Evolutionary conservation across 2,113 vertebrate genomes (phyloP).

Genomic region (Xiphophorus couchianus): DNA sequence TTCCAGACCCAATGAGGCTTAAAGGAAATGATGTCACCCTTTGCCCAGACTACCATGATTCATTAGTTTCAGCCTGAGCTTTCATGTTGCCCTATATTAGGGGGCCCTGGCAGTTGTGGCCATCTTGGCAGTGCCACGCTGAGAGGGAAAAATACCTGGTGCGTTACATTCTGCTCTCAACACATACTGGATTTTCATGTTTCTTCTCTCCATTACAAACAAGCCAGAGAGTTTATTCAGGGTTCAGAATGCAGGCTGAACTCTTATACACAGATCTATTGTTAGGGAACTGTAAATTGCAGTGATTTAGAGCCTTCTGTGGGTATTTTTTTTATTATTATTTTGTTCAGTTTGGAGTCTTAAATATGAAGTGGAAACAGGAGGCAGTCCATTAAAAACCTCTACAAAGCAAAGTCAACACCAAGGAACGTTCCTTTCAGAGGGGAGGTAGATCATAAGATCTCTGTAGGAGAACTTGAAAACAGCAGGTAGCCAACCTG

Average conservation of each 20-base stretch:
- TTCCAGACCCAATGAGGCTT: slow-evolving; percentile 55
- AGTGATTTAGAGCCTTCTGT: neutral
- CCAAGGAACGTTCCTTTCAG: neutral
- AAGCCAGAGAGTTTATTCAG: neutral
- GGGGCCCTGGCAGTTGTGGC: slow-evolving; percentile 16
- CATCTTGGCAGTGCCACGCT: slow-evolving; percentile 28
- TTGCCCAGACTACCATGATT: slow-evolving; percentile 63
- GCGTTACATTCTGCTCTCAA: slow-evolving; percentile 20
- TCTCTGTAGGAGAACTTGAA: slow-evolving; percentile 22
- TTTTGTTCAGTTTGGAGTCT: slow-evolving; percentile 4
- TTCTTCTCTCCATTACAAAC: slow-evolving; percentile 26
- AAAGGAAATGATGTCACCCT: slow-evolving; percentile 71
- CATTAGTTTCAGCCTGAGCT: slow-evolving; percentile 53
- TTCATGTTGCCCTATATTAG: slow-evolving; percentile 44
- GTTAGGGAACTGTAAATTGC: slow-evolving; percentile 38
- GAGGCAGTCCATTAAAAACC: neutral
- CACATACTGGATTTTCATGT: slow-evolving; percentile 25
- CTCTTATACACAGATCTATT: slow-evolving; percentile 7
- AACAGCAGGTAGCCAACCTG: slow-evolving; percentile 19
- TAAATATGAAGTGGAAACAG: neutral
- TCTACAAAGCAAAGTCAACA: neutral
- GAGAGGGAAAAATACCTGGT: slow-evolving; percentile 44
- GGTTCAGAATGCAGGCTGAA: slow-evolving; percentile 2
- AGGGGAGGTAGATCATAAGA: slow-evolving; percentile 10
- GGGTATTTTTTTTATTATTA: neutral